Percentiles rank a stretch among this genome's conserved stretches.
Evolutionary conservation across 2,888 invertebrate species (phyloP).

Genomic region (Drosophila austrosaltans): DNA sequence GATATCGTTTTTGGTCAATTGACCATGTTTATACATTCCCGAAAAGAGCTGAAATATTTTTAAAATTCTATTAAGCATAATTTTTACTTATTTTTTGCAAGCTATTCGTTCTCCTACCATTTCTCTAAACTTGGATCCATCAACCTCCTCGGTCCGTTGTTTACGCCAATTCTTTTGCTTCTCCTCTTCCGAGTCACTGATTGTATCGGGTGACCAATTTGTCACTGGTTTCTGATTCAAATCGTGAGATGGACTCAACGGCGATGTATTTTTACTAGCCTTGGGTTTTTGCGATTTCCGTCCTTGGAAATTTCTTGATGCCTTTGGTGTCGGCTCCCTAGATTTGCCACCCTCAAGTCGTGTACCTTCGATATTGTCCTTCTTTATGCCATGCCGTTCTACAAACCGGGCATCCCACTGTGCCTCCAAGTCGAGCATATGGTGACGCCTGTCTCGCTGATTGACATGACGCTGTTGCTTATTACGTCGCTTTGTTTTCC

Average conservation of each 20-base stretch:
- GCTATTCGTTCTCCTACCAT: constrained; percentile 35
- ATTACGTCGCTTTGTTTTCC: constrained; percentile 30
- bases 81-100: too few species aligned
- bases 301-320: neutral
- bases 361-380: neutral
- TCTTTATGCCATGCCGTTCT: constrained; percentile 23
- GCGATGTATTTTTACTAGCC: too few species aligned
- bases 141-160: constrained; percentile 39
- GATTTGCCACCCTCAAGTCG: constrained; percentile 21
- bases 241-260: neutral
- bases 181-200: constrained; percentile 32
- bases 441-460: constrained; percentile 20
- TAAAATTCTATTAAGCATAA: too few species aligned
- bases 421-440: constrained; percentile 53
- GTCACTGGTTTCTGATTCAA: neutral
- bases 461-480: constrained; percentile 19
- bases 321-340: neutral
- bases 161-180: constrained; percentile 44
- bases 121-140: constrained; percentile 43
- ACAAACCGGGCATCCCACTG: constrained; percentile 54
- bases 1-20: constrained; percentile 66
- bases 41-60: constrained; percentile 47
- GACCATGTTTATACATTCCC: constrained; percentile 58
- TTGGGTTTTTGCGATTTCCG: neutral
- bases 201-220: constrained; percentile 35